Evolutionary conservation across 35 echinoderm and acorn worm species (phyloP), one percentile per base, ranked within the genome.

Genomic region (Holothuria glaberrima): DNA sequence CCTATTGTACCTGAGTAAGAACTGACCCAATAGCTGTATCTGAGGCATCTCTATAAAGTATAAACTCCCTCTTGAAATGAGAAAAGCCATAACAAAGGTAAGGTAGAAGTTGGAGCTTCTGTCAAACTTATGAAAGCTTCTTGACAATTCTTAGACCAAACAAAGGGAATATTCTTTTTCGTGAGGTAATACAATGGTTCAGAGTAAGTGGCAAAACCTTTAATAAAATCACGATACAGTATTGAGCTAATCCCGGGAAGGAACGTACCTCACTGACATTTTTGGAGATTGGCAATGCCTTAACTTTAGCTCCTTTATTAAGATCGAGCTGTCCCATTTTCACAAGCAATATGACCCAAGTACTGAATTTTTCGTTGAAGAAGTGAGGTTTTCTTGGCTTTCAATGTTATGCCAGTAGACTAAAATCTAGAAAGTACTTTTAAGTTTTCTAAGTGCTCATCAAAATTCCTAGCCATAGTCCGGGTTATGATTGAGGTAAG

Each of bases 381-480:
- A 9, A 94, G 72, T 19, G 87, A 17, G 24, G 89, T 91, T 58
- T 94, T 94, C 10, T 45, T 68, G 19, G 83, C 75, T 34, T 91
- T 91, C 5, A 85, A 12, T 61, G 92, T 95, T 5, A 95, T 36
- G 14, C 86, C 90, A 82, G 86, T 71, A 14, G 61, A 68, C 0
- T 30, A 9, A 22, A 95, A 58, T 19, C 92, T 56, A 81, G 38
- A 5, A 30, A 93, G 60, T n/a, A 93, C 62, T 9, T 90, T 12
- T 6, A 90, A 25, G 71, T 89, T 87, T 27, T 54, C 12, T 13
- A 93, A 26, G 58, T 88, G 70, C 5, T 88, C 72, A 10, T 89
- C 34, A 58, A 93, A 93, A 88, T 77, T 79, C 41, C 79, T 90
- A 82, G n/a, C n/a, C n/a, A n/a, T n/a, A n/a, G n/a, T n/a, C n/a